Evolutionary conservation across 2,888 invertebrate species (phyloP).

Genomic region (Dicyrtomina minuta): DNA sequence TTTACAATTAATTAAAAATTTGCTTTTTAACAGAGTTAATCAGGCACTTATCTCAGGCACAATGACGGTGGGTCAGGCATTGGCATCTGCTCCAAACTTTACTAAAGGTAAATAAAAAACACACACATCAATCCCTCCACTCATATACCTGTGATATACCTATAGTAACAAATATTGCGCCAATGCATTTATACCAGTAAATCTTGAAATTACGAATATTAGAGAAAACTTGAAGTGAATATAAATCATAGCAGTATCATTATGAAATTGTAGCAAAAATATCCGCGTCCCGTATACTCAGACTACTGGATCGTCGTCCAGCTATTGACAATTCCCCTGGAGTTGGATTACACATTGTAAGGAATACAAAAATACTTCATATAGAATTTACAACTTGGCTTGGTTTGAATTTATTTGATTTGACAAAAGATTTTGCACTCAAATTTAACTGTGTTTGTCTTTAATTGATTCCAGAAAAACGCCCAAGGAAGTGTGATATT

Average conservation of each 20-base stretch:
- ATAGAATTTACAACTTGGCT: too few relatives aligned
- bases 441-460: background rate
- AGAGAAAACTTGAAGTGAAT: too few relatives aligned
- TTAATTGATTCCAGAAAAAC: conserved; percentile 39
- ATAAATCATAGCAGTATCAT: too few relatives aligned
- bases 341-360: conserved; percentile 55
- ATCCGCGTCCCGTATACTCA: conserved; percentile 70
- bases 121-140: too few relatives aligned
- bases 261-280: conserved; percentile 69
- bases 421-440: background rate
- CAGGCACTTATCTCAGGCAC: conserved; percentile 75
- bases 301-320: conserved; percentile 65
- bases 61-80: conserved; percentile 63
- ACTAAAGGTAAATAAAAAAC: conserved; percentile 63
- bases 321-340: conserved; percentile 55
- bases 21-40: conserved; percentile 62
- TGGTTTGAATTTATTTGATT: too few relatives aligned
- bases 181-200: too few relatives aligned
- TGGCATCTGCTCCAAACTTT: conserved; percentile 73
- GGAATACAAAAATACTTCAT: too few relatives aligned
- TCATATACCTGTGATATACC: too few relatives aligned
- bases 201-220: too few relatives aligned
- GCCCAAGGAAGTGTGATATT: conserved; percentile 58
- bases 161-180: too few relatives aligned
- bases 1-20: background rate